phyloP scores from a whole-genome alignment of 2,113 vertebrate species.

The Eptesicus fuscus region DNA sequence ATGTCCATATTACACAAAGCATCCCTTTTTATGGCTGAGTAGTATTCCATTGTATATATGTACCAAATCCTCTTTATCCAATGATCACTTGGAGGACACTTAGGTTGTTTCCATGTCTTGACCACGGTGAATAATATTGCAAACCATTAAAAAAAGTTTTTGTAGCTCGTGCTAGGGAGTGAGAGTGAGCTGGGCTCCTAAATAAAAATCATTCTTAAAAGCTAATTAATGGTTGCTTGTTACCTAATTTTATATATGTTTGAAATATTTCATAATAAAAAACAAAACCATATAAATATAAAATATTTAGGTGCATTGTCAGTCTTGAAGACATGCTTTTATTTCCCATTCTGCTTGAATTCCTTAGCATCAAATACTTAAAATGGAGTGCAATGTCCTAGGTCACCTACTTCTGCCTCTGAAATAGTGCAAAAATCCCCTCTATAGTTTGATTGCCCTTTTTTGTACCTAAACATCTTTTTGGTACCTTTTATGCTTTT shows the following conservation, averaged over 20 bases:
- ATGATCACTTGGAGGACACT: not conserved
- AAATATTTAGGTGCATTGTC: not conserved
- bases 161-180: not conserved
- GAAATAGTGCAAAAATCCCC: not conserved
- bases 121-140: not conserved
- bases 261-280: slow-evolving; percentile 18
- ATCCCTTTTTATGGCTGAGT: not conserved
- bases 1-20: no score
- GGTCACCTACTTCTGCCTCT: not conserved
- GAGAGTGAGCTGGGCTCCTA: not conserved
- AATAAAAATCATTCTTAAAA: slow-evolving; percentile 41
- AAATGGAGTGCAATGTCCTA: not conserved
- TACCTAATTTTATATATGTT: not conserved
- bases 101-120: not conserved
- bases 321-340: not conserved
- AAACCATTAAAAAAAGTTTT: not conserved
- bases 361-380: not conserved
- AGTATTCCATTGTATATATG: not conserved
- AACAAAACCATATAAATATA: not conserved
- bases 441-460: not conserved
- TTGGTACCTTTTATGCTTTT: not conserved
- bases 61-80: not conserved
- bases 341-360: slow-evolving; percentile 3
- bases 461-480: not conserved
- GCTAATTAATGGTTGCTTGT: not conserved